phyloP scores from a whole-genome alignment of 2,113 vertebrate species.

The Craseonycteris thonglongyai region DNA sequence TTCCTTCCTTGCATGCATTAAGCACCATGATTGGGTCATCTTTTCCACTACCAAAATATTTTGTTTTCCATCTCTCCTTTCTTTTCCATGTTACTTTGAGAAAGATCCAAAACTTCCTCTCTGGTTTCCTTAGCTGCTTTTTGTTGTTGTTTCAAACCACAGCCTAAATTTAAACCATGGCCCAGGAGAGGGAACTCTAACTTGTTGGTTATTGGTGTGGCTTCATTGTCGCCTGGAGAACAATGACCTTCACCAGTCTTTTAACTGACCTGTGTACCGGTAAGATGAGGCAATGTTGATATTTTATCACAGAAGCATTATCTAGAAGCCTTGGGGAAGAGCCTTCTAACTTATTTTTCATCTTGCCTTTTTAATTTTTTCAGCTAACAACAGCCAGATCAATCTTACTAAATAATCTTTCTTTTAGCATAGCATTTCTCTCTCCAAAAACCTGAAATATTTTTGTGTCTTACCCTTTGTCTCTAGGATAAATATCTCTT shows the following conservation, averaged over 20 bases:
- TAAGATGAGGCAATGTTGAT: not conserved
- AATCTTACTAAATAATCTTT: not conserved
- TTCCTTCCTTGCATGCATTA: not conserved
- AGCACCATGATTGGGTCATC: not conserved
- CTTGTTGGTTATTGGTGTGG: not conserved
- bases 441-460: not conserved
- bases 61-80: conserved; percentile 56
- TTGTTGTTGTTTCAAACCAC: conserved; percentile 48
- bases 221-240: conserved; percentile 8
- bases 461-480: not conserved
- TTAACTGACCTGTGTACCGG: not conserved
- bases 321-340: not conserved
- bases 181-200: not conserved
- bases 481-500: not conserved
- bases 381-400: not conserved
- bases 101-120: conserved; percentile 54
- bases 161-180: conserved; percentile 51
- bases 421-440: not conserved
- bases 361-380: conserved; percentile 16
- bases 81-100: conserved; percentile 56
- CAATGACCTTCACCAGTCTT: not conserved
- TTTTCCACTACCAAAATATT: conserved; percentile 56
- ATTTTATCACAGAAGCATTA: not conserved
- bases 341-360: not conserved
- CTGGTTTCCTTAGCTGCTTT: conserved; percentile 42